phyloP scores from a whole-genome alignment of 2,113 vertebrate genomes.

The Chamaetylas fuelleborni region DNA sequence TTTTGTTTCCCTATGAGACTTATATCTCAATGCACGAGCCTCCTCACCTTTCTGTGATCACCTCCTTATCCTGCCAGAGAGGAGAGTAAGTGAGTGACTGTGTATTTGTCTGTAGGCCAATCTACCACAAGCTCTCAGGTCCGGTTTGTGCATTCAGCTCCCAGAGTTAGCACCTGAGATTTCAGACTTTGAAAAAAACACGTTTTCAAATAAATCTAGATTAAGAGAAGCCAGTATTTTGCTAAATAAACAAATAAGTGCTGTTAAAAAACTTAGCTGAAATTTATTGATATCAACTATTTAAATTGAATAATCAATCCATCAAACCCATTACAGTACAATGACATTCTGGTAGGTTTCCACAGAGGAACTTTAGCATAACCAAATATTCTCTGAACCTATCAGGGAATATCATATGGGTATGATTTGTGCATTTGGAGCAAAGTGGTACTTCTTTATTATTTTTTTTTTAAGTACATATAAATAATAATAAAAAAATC shows the following conservation, averaged over 20 bases:
- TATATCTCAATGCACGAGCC: fast-evolving
- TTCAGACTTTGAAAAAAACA: not conserved
- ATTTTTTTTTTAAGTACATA: not conserved
- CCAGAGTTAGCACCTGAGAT: not conserved
- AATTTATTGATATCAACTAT: not conserved
- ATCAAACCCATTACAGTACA: not conserved
- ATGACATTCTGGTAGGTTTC: not conserved
- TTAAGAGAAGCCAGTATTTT: not conserved
- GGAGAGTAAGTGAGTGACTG: not conserved
- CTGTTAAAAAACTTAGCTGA: not conserved
- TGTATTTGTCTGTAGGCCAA: not conserved
- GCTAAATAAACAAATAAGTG: not conserved
- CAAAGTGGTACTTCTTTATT: not conserved
- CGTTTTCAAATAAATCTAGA: not conserved
- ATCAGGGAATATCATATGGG: not conserved
- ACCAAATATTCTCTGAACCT: not conserved
- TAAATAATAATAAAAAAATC: not conserved
- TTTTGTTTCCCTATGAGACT: not conserved
- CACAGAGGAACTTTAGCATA: not conserved
- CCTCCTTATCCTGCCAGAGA: not conserved
- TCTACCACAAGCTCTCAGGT: not conserved
- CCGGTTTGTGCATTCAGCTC: not conserved
- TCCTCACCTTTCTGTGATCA: not conserved
- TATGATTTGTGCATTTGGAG: not conserved
- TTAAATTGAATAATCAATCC: not conserved